Evolutionary conservation across 1,140 invertebrate genomes (phyloP), one percentile per base, ranked within the genome.

Genomic region (Nixonia krombeini): DNA sequence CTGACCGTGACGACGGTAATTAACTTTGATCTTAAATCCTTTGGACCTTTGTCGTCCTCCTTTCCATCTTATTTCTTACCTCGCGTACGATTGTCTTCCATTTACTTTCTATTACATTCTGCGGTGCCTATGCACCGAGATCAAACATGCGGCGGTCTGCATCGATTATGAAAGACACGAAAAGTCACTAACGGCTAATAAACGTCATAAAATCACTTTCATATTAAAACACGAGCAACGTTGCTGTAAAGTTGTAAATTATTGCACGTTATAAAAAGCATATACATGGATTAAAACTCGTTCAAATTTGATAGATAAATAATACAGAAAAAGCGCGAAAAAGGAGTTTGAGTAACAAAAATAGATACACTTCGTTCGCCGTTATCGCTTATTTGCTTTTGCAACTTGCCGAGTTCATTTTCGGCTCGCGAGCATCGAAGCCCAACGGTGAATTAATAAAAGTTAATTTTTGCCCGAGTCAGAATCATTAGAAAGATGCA

Each of bases 1-100:
- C 16, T 35, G 16, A 50, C 18, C 45, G 28, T 47, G 45, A 23
- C 28, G 29, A 46, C 21, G 37, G 23, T 51, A 51, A 51, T 51
- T 51, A 51, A 51, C 49, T 51, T 51, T 40, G 21, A 28, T 47
- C 28, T 47, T 47, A 47, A 47, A 26, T 47, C 31, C 45, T 16
- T 33, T 33, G 9, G 31, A 47, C 45, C 45, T 47, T 47, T 15
- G 18, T 51, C 46, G 35, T 35, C 38, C 38, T 38, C 38, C 26
- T 18, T 33, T 8, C 37, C 1, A 7, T 12, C 26, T 51, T 51
- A 8, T 51, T 29, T 25, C 18, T 26, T 26, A 40, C 9, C 31
- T 9, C 29, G 17, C 25, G 13, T 7, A 29, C 18, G 21, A 21
- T 17, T 23, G 46, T 50, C 6, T 50, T 31, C 18, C 35, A 50